Evolutionary conservation across 2,797 vertebrate species (phyloP).

Genomic region (Tauraco hartlaubi): DNA sequence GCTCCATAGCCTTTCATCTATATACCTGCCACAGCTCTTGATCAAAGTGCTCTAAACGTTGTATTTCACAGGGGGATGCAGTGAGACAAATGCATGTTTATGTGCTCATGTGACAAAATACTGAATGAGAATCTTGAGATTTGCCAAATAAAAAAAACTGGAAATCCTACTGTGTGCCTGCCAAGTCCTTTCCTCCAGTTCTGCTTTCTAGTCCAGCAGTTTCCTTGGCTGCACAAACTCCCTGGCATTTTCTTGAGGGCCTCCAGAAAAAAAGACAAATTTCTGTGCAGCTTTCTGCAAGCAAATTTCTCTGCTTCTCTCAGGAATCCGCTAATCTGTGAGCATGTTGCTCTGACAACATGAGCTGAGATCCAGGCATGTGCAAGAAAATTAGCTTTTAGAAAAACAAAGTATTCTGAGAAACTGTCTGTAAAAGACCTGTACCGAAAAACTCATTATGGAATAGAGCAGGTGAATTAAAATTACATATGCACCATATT

Average conservation of each 20-base stretch:
- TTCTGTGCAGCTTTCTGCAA: not conserved
- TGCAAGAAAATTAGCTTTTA: not conserved
- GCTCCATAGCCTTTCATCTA: not conserved
- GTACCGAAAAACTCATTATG: not conserved
- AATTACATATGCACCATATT: not conserved
- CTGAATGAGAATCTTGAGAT: not conserved
- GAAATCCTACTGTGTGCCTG: not conserved
- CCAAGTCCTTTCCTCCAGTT: not conserved
- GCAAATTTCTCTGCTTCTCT: not conserved
- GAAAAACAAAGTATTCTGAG: not conserved
- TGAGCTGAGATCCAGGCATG: not conserved
- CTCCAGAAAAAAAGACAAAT: not conserved
- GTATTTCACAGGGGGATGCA: not conserved
- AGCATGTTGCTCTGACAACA: not conserved
- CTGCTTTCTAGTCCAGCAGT: not conserved
- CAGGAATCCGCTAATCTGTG: not conserved
- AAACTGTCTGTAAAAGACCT: not conserved
- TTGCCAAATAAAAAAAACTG: not conserved
- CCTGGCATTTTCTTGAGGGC: not conserved
- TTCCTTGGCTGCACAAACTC: not conserved
- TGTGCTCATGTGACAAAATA: not conserved
- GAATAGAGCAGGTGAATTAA: not conserved
- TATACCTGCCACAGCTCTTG: not conserved
- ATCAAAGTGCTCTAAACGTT: not conserved
- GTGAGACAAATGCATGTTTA: not conserved